Conservation (phyloP, 2,797 vertebrate species). For the Lutjanus campechanus region DNA sequence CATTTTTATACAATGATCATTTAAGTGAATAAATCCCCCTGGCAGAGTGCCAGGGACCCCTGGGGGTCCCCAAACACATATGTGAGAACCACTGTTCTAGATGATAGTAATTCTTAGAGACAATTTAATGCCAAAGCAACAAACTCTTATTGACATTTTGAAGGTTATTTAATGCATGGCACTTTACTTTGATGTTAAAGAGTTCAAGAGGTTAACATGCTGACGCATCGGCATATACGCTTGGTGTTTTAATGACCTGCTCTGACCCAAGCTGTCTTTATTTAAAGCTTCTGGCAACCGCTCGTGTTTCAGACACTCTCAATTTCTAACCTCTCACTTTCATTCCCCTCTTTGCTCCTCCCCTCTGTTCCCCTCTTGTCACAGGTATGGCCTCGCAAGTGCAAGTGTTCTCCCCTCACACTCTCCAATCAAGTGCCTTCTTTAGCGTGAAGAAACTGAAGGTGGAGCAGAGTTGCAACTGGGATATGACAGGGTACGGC, state of each 20-base stretch:
- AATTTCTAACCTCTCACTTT: conserved; percentile 83
- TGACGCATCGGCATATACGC: conserved; percentile 45
- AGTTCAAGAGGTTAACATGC: conserved; percentile 43
- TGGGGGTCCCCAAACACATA: too few species aligned
- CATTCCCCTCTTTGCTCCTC: conserved; percentile 61
- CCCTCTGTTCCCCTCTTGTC: conserved; percentile 53
- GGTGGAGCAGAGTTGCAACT: conserved; percentile 97
- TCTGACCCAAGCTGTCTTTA: conserved; percentile 81
- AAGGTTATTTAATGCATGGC: conserved; percentile 25
- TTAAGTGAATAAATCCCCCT: too few species aligned
- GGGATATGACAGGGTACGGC: conserved; percentile 99
- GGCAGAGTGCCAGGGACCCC: too few species aligned
- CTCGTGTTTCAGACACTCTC: conserved; percentile 83
- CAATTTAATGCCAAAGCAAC: conserved; percentile 7
- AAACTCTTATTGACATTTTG: conserved; percentile 23
- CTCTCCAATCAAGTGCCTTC: conserved; percentile 99
- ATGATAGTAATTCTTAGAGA: not conserved
- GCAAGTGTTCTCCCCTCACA: conserved; percentile 98
- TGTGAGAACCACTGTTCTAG: too few species aligned
- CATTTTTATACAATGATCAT: too few species aligned
- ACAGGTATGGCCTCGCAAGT: conserved; percentile 99
- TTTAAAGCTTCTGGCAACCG: conserved; percentile 80
- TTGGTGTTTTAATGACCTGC: conserved; percentile 72
- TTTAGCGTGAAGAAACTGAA: conserved; percentile 99
- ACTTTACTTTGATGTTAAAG: conserved; percentile 27